Conservation (phyloP, 2,797 vertebrate genomes). For the Psittacula echo region DNA sequence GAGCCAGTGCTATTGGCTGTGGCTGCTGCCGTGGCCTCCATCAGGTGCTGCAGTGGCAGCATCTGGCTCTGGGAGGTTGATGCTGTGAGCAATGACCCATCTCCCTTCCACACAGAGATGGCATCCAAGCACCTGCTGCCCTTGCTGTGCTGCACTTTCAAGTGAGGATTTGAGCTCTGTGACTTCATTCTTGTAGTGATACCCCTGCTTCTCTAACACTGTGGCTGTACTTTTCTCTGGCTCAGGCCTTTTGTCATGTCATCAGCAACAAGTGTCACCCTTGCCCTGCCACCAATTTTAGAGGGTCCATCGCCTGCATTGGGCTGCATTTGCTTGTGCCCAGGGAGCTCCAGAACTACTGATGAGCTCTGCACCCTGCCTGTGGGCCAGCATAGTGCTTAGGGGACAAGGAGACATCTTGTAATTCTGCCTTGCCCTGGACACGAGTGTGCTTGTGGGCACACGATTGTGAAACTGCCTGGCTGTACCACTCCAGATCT, state of each 20-base stretch:
- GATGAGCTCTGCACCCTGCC: not conserved
- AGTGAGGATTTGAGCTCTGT: not conserved
- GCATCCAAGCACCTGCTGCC: not conserved
- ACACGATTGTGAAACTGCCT: fast-evolving
- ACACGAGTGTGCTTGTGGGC: fast-evolving
- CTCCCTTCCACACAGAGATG: not conserved
- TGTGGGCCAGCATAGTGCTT: not conserved
- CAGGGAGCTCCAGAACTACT: not conserved
- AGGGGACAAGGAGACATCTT: not conserved
- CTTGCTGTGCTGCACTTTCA: not conserved
- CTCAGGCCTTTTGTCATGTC: not conserved
- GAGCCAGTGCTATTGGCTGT: fast-evolving
- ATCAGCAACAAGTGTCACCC: not conserved
- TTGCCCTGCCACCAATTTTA: not conserved
- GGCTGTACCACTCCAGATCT: fast-evolving
- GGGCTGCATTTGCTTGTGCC: not conserved
- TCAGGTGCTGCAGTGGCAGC: not conserved
- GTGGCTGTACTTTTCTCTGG: not conserved
- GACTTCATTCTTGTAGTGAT: not conserved
- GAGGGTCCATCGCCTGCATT: not conserved
- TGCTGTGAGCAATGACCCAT: fast-evolving
- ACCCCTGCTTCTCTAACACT: not conserved
- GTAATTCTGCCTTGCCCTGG: not conserved
- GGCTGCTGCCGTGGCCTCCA: not conserved
- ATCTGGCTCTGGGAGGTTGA: not conserved